phyloP scores from a whole-genome alignment of 2,797 vertebrate species.

The Cryptoblepharus egeriae region DNA sequence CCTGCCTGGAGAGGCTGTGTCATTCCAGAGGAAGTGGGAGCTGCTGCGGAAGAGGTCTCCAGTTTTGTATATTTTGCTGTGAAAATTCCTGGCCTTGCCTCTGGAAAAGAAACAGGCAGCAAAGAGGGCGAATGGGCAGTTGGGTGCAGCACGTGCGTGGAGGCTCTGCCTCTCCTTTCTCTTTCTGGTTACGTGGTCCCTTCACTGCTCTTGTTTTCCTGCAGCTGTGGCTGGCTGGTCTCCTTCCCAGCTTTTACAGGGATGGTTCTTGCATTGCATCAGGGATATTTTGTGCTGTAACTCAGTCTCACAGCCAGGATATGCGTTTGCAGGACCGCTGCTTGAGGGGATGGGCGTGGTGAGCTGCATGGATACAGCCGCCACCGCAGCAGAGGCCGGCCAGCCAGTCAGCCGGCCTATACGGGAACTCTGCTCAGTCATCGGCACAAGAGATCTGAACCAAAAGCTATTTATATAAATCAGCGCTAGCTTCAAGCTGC shows the following conservation, averaged over 20 bases:
- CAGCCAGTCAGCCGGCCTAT: conserved; percentile 43
- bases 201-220: conserved; percentile 29
- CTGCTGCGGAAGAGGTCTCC: neutral
- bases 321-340: conserved; percentile 35
- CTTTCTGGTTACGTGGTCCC: conserved; percentile 38
- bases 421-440: conserved; percentile 61
- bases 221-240: conserved; percentile 8
- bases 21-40: conserved; percentile 27
- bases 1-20: conserved; percentile 7
- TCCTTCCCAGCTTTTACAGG: conserved; percentile 49
- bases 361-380: conserved; percentile 60
- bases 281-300: conserved; percentile 57
- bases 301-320: conserved; percentile 58
- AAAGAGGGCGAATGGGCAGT: neutral
- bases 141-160: rapidly evolving
- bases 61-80: no score
- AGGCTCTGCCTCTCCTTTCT: conserved; percentile 19
- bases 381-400: neutral
- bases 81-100: neutral
- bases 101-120: neutral
- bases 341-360: conserved; percentile 63
- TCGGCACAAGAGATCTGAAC: conserved; percentile 38
- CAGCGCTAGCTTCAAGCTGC: conserved; percentile 46
- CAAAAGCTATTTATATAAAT: conserved; percentile 24
- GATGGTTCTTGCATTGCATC: conserved; percentile 63